Percentiles rank a stretch among this genome's conserved stretches.
phyloP scores from a whole-genome alignment of 2,888 invertebrate genomes.

The Sceliomorpha sp. region DNA sequence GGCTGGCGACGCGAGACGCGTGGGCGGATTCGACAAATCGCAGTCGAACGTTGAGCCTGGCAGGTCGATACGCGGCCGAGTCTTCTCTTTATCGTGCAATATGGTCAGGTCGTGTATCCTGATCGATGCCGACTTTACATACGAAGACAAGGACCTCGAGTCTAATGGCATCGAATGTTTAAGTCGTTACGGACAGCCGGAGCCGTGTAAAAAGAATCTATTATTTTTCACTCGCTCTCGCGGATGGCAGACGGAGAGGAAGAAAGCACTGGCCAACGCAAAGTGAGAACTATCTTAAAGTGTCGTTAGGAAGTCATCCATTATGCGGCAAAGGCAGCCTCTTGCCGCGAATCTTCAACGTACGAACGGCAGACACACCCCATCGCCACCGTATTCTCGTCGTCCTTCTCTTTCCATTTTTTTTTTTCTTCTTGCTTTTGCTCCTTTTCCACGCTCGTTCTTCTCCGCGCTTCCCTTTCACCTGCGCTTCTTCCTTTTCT shows the following conservation, averaged over 20 bases:
- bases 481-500: slow-evolving; percentile 43
- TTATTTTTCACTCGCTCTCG: slow-evolving; percentile 65
- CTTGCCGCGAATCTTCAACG: slow-evolving; percentile 64
- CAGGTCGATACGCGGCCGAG: not conserved
- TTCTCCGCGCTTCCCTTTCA: slow-evolving; percentile 41
- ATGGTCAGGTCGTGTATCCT: slow-evolving; percentile 5
- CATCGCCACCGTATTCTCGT: slow-evolving; percentile 33
- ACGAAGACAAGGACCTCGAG: slow-evolving; percentile 14
- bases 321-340: slow-evolving; percentile 71
- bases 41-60: not conserved
- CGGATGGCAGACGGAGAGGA: slow-evolving; percentile 24
- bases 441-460: slow-evolving; percentile 42
- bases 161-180: slow-evolving; percentile 59
- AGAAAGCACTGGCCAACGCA: slow-evolving; percentile 58
- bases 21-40: too few relatives aligned
- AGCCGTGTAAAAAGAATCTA: slow-evolving; percentile 63
- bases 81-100: slow-evolving; percentile 21
- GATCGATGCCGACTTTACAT: slow-evolving; percentile 29
- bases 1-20: too few relatives aligned
- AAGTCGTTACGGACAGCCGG: slow-evolving; percentile 57
- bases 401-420: too few relatives aligned
- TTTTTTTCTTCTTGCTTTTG: slow-evolving; percentile 6
- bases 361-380: slow-evolving; percentile 66
- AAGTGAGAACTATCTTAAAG: slow-evolving; percentile 74
- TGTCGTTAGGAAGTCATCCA: slow-evolving; percentile 77